Base-by-base conservation (phyloP, 1,140 invertebrate species). In the Eurosta solidaginis region DNA sequence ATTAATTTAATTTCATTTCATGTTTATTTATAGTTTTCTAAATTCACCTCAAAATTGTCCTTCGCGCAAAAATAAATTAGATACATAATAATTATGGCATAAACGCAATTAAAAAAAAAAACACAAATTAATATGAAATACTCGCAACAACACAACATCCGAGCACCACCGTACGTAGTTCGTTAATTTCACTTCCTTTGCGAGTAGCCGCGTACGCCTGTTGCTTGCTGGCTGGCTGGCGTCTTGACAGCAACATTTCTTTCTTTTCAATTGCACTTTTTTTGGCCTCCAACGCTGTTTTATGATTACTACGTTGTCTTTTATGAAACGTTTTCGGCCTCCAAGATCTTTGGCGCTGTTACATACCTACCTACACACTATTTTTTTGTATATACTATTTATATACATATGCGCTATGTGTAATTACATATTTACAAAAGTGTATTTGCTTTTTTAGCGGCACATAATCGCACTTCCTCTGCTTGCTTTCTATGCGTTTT, bases 401-500 rank as follows among this genome's bases (percentile, higher is more conserved):
- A 29, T 40, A 40, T 59, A 36, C 54, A n/a, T 7, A 59, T 29
- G 27, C 50, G 22, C 50, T n/a, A 7, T 54, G 5, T 54, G 50
- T 27, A 52, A 5, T 20, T 50, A 6, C 49, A 63, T 29, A 7
- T 40, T 3, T 68, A 20, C 14, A 10, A n/a, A n/a, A n/a, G n/a
- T 42, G 36, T 40, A 68, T 9, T 17, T 22, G 22, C 10, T 5
- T 63, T 20, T 68, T 6, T 68, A 22, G n/a, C n/a, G n/a, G n/a
- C n/a, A n/a, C n/a, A n/a, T n/a, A n/a, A n/a, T n/a, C 2, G 17
- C 12, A 42, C 59, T 20, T 68, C n/a, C 27, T 68, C 40, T 68
- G n/a, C 59, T 68, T 68, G n/a, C 59, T 36, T 68, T 40, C 59
- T 40, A 36, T 40, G n/a, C 59, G 29, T 68, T 68, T n/a, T n/a